Evolutionary conservation across 2,797 vertebrate species (phyloP), one percentile per base, ranked within the genome.

Genomic region (Typhlichthys eigenmanni): DNA sequence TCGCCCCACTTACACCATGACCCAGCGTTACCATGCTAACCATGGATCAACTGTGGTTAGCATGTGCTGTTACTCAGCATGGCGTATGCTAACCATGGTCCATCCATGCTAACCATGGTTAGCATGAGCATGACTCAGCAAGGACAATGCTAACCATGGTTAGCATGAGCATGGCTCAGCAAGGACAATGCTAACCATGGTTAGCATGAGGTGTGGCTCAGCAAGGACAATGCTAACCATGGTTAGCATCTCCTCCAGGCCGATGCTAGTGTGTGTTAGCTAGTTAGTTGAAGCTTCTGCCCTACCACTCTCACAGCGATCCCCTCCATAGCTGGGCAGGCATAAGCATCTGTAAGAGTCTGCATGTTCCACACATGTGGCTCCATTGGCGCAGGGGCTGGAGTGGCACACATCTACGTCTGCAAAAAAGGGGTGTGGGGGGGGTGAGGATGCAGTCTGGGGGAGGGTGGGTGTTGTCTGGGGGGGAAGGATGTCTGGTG

Each of bases 321-420:
- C 85, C 90, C 97, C 97, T 97, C 93, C 93, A 89, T 99, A 98
- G 96, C 96, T 98, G 91, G 97, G 96, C 92, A 98, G 97, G 94
- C 97, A 99, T 94, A 98, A 97, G 95, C 97, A 99, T 96, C 93
- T 95, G 95, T 95, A 97, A 95, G 93, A 92, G 91, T 95, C 92
- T 90, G 91, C 92, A 76, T 90, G 93, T 87, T 98, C 96, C 87
- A 90, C 85, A 92, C 97, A 98, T 93, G 97, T 98, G 90, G 95
- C 97, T 96, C 97, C 97, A 77, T 98, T 98, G 95, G 92, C 88
- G 89, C 97, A 98, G 88, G 96, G 97, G 90, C 94, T 96, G 94
- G 96, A 88, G 84, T 94, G 88, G 95, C 97, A 98, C 90, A 94
- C 95, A 89, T 98, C 96, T 85, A 94, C 92, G 88, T 97, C 97